Evolutionary conservation across 2,113 vertebrate genomes (phyloP).

Genomic region (Cyanocitta stelleri): DNA sequence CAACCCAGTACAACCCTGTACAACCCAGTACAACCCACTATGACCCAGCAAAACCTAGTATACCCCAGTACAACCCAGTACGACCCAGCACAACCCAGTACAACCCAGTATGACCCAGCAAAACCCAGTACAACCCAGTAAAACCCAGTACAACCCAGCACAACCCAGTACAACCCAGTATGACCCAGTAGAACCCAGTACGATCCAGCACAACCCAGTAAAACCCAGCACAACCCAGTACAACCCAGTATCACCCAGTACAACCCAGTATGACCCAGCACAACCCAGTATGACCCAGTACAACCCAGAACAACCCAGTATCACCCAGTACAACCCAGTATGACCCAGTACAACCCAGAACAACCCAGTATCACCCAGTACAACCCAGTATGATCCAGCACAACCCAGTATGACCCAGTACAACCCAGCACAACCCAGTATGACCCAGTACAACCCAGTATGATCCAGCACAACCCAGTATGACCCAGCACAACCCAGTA

Average conservation of each 20-base stretch:
- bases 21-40: fast-evolving
- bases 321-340: fast-evolving
- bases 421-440: fast-evolving
- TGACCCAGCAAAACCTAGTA: neutral
- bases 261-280: fast-evolving
- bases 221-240: neutral
- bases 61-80: fast-evolving
- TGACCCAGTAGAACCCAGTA: fast-evolving
- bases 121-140: fast-evolving
- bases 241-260: fast-evolving
- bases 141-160: neutral
- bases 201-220: fast-evolving
- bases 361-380: neutral
- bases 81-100: fast-evolving
- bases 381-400: fast-evolving
- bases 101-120: fast-evolving
- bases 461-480: neutral
- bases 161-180: neutral
- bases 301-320: fast-evolving
- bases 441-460: neutral
- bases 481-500: neutral
- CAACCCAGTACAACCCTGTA: neutral
- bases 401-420: fast-evolving
- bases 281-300: fast-evolving
- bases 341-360: fast-evolving